Base-by-base conservation (phyloP, 2,797 vertebrate species). In the Scleropages formosus region DNA sequence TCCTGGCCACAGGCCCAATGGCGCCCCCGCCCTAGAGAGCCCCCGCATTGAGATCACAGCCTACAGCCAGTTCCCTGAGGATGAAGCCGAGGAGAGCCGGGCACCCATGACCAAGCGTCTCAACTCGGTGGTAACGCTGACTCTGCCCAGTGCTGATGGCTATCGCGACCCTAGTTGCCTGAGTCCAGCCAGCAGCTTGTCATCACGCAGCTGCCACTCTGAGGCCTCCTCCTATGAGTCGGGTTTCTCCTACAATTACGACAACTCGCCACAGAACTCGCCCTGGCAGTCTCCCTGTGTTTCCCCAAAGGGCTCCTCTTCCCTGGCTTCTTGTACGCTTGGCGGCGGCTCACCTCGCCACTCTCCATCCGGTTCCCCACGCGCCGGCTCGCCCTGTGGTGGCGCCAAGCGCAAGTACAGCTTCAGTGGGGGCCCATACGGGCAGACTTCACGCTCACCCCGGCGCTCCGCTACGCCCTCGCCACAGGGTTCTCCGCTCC, bases 281-380 rank as follows among this genome's bases (percentile, higher is more conserved):
- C 94, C 94, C 0, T 95, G 94, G 94, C 94, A 95, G 84, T 95
- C 94, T 0, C 94, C 94, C 0, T 95, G 94, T 0, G 94, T 95
- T 77, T 95, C 94, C 11, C 94, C 94, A 0, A 95, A 93, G 87
- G 91, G 93, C 82, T 91, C 92, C 0, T 92, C 93, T 83, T 90
- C 88, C 86, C 82, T 95, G 90, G 80, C 90, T 87, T 73, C 86
- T 91, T 81, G 90, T 91, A 89, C 90, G 22, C 85, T 71, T 49
- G 24, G 93, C 77, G 88, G 91, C 22, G 80, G 81, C 73, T 94
- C 94, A 3, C 93, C 94, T 0, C 82, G 91, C 18, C 93, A 93
- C 78, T 95, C 94, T 0, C 94, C 94, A 0, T 93, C 90, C 0
- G 80, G 90, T 0, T 95, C 94, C 16, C 94, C 94, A 0, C 88